These are phyloP conservation scores for Agriopis aurantiaria DNA, from an alignment of 2,888 invertebrate genomes.

Conservation along the genomic window DNA sequence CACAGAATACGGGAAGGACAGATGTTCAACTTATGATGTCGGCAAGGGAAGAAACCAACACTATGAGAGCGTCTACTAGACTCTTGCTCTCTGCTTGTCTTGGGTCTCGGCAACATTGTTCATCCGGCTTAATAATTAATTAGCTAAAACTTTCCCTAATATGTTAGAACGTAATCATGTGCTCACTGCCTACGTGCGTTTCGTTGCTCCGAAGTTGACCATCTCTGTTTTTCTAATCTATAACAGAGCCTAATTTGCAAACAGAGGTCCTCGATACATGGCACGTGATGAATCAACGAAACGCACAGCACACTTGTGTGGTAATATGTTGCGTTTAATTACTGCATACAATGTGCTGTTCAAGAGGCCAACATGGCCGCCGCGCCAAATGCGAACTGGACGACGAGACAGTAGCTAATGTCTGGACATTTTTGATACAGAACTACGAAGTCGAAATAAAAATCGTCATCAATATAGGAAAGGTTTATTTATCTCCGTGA, in stretches of 20 bases:
- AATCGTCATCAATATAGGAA: too few relatives aligned
- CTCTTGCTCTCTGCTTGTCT: background rate
- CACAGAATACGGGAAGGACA: background rate
- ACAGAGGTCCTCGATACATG: conserved; percentile 33
- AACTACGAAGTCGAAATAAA: background rate
- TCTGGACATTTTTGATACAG: background rate
- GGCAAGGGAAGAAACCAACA: background rate
- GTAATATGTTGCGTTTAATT: conserved; percentile 67
- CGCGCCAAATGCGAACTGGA: conserved; percentile 43
- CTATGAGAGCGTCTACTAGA: background rate
- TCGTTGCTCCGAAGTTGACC: background rate
- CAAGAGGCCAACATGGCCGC: conserved; percentile 49
- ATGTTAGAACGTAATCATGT: too few relatives aligned
- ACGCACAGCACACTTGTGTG: conserved; percentile 61
- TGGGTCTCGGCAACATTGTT: background rate
- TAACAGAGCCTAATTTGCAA: conserved; percentile 45
- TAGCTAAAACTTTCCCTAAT: too few relatives aligned
- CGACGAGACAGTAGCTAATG: conserved; percentile 30
- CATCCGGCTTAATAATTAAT: too few relatives aligned
- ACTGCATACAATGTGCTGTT: conserved; percentile 43
- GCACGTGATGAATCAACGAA: conserved; percentile 60
- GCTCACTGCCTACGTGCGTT: background rate
- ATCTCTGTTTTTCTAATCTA: background rate
- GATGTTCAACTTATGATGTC: background rate
- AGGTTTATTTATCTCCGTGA: too few relatives aligned